Conservation (phyloP, 2,888 invertebrate species). For the Tipula unca region DNA sequence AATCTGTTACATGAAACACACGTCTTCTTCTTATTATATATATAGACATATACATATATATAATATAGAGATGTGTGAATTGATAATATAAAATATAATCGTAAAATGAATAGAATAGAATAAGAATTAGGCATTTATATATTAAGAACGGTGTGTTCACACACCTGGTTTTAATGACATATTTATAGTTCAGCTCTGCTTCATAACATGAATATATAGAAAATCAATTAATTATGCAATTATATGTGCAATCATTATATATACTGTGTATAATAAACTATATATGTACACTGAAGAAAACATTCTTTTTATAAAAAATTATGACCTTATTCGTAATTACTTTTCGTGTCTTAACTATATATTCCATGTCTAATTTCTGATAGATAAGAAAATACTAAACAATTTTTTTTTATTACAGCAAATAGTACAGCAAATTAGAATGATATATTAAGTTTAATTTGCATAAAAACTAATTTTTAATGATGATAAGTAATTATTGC, state of each 20-base stretch:
- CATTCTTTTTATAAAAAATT: background rate
- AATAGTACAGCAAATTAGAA: conserved; percentile 2
- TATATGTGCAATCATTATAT: background rate
- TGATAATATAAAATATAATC: background rate
- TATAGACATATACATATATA: background rate
- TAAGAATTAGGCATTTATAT: background rate
- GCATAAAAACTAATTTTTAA: conserved; percentile 14
- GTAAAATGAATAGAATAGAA: too few relatives aligned
- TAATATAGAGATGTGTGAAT: background rate
- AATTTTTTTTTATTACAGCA: background rate
- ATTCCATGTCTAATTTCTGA: conserved; percentile 4
- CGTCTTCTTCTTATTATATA: background rate
- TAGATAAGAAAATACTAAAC: background rate
- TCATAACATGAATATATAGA: background rate
- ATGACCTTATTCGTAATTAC: conserved; percentile 8
- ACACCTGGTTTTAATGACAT: background rate
- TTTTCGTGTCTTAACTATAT: conserved; percentile 1
- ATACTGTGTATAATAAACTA: background rate
- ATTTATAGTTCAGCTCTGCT: background rate
- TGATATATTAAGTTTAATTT: conserved; percentile 14
- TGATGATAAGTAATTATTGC: conserved; percentile 8
- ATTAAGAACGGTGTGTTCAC: background rate
- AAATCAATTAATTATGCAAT: conserved; percentile 8
- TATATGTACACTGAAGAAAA: background rate
- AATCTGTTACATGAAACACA: background rate